These are phyloP conservation scores for Amyelois transitella DNA, from an alignment of 1,140 invertebrate genomes.

Conservation along the genomic window DNA sequence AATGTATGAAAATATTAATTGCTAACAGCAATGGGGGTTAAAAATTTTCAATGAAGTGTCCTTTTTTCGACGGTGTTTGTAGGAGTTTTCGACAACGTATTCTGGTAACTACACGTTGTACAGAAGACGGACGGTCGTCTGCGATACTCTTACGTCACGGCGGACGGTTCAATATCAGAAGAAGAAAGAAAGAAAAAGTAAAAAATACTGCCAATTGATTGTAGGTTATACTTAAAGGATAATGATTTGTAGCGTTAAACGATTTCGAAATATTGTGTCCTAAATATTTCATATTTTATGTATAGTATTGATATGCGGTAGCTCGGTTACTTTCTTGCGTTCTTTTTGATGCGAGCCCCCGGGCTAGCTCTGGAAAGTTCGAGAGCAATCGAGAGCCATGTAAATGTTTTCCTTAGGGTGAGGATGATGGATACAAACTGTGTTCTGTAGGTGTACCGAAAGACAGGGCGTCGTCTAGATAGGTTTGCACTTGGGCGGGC, in stretches of 20 bases:
- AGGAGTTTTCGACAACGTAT: background rate
- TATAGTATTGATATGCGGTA: constrained; percentile 60
- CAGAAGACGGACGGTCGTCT: background rate
- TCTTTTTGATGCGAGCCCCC: background rate
- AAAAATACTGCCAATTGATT: constrained; percentile 72
- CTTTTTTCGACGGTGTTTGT: too few relatives aligned
- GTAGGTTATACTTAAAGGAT: constrained; percentile 64
- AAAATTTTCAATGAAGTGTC: too few relatives aligned
- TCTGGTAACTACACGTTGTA: background rate
- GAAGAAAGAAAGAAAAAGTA: constrained; percentile 44
- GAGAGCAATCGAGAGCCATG: constrained; percentile 28
- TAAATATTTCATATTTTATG: constrained; percentile 65
- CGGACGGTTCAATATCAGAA: constrained; percentile 46
- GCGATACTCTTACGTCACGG: constrained; percentile 24
- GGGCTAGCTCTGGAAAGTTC: too few relatives aligned
- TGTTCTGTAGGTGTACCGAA: constrained; percentile 69
- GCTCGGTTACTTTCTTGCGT: constrained; percentile 22
- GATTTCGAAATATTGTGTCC: constrained; percentile 68
- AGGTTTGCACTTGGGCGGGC: constrained; percentile 44
- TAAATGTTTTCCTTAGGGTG: constrained; percentile 61
- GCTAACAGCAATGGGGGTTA: too few relatives aligned
- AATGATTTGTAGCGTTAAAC: constrained; percentile 68
- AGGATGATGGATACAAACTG: constrained; percentile 67
- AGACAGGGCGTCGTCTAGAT: constrained; percentile 66
- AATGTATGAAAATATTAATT: background rate